Evolutionary conservation across 2,113 vertebrate species (phyloP).

Genomic region (Dromiciops gliroides): DNA sequence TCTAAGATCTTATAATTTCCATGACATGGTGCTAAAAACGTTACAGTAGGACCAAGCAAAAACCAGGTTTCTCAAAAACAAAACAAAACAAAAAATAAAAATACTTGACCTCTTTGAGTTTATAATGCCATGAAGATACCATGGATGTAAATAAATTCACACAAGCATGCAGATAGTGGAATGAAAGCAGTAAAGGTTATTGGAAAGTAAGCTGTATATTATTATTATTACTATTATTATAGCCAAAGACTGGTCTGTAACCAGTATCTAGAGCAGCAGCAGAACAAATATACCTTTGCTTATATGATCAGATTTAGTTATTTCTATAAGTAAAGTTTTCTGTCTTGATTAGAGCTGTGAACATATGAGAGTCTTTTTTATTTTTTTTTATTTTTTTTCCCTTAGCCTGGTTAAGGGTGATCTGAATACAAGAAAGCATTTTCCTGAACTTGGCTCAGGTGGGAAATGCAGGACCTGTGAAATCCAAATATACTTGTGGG

Average conservation of each 20-base stretch:
- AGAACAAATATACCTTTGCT: not conserved
- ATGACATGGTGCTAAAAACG: not conserved
- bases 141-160: not conserved
- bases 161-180: not conserved
- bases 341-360: not conserved
- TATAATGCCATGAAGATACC: not conserved
- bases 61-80: not conserved
- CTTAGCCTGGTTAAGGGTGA: not conserved
- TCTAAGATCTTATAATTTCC: not conserved
- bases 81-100: no score
- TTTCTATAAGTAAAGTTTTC: not conserved
- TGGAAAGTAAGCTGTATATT: not conserved
- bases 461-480: not conserved
- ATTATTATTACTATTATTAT: no score
- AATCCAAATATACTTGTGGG: not conserved
- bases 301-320: not conserved
- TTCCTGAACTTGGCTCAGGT: slow-evolving; percentile 1
- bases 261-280: not conserved
- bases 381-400: no score
- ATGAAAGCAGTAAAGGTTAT: not conserved
- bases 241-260: not conserved
- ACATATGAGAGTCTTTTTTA: not conserved
- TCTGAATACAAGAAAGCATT: not conserved
- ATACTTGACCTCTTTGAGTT: no score
- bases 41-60: not conserved